phyloP scores from a whole-genome alignment of 1,140 invertebrate species.

The Wasmannia auropunctata region DNA sequence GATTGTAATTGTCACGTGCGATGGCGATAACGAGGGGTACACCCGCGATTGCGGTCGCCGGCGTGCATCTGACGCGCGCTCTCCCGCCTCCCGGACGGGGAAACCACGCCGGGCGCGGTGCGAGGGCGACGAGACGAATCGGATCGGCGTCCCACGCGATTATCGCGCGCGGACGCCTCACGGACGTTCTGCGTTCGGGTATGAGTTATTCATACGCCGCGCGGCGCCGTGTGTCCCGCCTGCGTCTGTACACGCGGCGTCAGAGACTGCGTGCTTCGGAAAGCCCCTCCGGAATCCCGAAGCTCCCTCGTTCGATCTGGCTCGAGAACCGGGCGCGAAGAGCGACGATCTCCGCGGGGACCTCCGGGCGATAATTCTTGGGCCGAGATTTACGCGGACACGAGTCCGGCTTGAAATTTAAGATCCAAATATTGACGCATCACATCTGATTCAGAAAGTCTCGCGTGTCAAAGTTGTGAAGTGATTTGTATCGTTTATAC shows the following conservation, averaged over 20 bases:
- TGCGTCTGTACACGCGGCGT: not conserved
- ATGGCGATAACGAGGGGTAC: too few relatives aligned
- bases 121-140: not conserved
- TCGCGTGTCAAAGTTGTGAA: too few relatives aligned
- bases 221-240: not conserved
- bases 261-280: not conserved
- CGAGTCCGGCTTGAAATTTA: not conserved
- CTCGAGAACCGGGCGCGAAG: not conserved
- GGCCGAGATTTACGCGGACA: not conserved
- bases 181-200: slow-evolving; percentile 10
- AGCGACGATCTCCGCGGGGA: not conserved
- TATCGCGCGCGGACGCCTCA: not conserved
- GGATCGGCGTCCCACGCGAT: not conserved
- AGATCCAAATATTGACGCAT: not conserved
- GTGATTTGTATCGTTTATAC: not conserved
- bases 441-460: not conserved
- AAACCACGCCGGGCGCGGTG: too few relatives aligned
- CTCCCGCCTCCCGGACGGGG: too few relatives aligned
- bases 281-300: not conserved
- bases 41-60: too few relatives aligned
- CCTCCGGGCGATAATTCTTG: not conserved
- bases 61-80: too few relatives aligned
- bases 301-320: not conserved
- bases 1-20: not conserved
- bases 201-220: slow-evolving; percentile 31